phyloP scores from a whole-genome alignment of 2,888 invertebrate genomes.

The Eupithecia dodoneata region DNA sequence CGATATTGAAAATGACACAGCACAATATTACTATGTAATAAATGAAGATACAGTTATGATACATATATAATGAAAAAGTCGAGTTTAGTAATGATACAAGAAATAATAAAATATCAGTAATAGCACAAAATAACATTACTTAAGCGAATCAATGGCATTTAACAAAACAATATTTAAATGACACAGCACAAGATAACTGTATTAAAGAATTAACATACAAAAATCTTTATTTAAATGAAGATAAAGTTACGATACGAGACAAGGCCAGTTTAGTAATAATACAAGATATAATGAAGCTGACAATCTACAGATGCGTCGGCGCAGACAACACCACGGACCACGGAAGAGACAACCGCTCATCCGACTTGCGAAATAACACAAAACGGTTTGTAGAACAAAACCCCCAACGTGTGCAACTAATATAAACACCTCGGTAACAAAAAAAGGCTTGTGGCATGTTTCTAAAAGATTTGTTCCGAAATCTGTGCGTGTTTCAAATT shows the following conservation, averaged over 20 bases:
- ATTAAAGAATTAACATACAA: no score
- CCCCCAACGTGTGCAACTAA: conserved; percentile 35
- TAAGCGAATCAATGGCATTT: not conserved
- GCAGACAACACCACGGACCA: conserved; percentile 58
- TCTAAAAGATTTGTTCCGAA: not conserved
- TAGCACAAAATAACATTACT: no score
- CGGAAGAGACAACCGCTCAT: conserved; percentile 72
- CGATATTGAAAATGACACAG: not conserved
- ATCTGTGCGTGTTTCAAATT: not conserved
- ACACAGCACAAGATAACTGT: not conserved
- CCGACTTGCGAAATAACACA: conserved; percentile 69
- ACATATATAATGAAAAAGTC: no score
- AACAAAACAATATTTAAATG: not conserved
- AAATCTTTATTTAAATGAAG: no score
- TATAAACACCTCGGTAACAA: not conserved
- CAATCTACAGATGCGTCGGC: conserved; percentile 67
- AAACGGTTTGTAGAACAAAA: conserved; percentile 68
- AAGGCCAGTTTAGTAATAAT: not conserved
- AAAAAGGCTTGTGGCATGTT: not conserved
- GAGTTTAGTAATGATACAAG: not conserved
- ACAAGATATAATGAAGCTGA: conserved; percentile 5
- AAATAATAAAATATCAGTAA: not conserved
- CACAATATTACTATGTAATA: not conserved
- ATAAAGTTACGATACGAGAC: not conserved
- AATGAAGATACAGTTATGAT: not conserved